These are phyloP conservation scores for Chloropsis hardwickii DNA, from an alignment of 2,113 vertebrate species.

Conservation along the genomic window DNA sequence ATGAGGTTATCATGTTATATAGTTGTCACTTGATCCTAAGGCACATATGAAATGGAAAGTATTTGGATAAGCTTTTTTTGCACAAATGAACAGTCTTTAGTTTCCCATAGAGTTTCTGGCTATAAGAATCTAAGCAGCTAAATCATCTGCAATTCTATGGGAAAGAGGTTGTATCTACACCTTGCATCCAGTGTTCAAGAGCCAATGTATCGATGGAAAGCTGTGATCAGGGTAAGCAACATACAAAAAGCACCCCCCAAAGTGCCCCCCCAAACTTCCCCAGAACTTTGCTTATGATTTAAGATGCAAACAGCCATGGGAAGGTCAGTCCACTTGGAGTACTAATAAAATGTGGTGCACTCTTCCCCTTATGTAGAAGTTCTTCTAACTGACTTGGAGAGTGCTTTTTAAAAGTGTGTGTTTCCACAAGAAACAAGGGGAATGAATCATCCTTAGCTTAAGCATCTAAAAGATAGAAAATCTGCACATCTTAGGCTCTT, in stretches of 20 bases:
- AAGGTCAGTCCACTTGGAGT: not conserved
- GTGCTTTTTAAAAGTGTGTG: not conserved
- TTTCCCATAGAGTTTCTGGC: not conserved
- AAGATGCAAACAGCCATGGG: not conserved
- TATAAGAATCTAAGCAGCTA: not conserved
- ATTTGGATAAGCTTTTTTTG: not conserved
- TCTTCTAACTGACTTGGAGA: not conserved
- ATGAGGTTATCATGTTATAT: not conserved
- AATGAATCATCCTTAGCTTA: not conserved
- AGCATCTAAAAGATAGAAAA: not conserved
- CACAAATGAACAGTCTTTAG: not conserved
- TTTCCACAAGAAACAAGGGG: not conserved
- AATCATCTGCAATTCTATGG: not conserved
- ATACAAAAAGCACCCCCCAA: not conserved
- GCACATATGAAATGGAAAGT: not conserved
- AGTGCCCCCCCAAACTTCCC: not conserved
- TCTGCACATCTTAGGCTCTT: rapidly evolving
- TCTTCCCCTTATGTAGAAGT: not conserved
- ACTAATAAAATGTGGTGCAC: not conserved
- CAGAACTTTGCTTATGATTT: not conserved
- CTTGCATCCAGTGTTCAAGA: not conserved
- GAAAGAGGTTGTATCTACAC: not conserved
- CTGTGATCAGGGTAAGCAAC: not conserved
- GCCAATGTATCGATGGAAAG: not conserved
- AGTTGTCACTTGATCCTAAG: not conserved